Conservation (phyloP, 2,113 vertebrate species). For the Cisticola juncidis region DNA sequence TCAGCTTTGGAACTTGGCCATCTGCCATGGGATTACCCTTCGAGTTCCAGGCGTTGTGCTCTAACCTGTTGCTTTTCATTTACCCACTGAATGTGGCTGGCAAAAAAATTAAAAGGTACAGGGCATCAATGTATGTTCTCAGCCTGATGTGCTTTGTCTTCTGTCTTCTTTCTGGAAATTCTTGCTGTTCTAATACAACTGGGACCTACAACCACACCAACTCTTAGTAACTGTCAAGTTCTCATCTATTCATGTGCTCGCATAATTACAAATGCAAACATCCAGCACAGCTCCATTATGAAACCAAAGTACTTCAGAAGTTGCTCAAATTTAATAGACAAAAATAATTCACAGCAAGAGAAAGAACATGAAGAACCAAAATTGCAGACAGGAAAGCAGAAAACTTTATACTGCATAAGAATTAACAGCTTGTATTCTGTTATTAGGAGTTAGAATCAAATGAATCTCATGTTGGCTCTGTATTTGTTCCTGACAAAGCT, state of each 20-base stretch:
- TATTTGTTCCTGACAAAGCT: not conserved
- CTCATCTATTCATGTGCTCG: not conserved
- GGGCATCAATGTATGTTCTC: not conserved
- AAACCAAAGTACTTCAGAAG: not conserved
- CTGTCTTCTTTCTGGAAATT: not conserved
- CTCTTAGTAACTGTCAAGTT: not conserved
- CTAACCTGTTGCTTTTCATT: not conserved
- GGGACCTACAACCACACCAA: not conserved
- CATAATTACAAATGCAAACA: not conserved
- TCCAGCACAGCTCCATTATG: not conserved
- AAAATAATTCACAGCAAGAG: not conserved
- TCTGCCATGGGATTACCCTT: accelerated
- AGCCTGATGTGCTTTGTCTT: not conserved
- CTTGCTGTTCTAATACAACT: not conserved
- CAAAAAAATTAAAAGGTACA: not conserved
- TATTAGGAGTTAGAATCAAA: not conserved
- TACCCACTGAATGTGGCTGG: not conserved
- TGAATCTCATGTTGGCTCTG: not conserved
- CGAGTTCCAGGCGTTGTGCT: not conserved
- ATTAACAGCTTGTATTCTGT: not conserved
- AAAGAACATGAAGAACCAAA: not conserved
- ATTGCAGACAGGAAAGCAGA: not conserved
- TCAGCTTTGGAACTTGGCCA: not conserved
- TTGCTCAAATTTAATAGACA: not conserved
- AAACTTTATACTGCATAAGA: not conserved